Base-by-base conservation (phyloP, 2,888 invertebrate species). In the Rotaria sp. region DNA sequence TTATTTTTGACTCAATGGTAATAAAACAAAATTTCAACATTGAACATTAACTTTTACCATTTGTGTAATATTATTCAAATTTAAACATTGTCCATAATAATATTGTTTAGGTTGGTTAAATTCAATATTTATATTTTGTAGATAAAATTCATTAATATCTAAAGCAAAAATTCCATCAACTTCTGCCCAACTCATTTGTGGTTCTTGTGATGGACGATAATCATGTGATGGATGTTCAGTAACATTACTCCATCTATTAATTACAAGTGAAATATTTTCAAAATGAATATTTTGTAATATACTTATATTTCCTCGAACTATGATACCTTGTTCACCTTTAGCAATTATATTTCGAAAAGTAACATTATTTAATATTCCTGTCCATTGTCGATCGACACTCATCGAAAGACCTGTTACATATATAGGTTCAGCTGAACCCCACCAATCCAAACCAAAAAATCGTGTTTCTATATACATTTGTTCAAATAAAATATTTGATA, bases 131-230 rank as follows among this genome's bases (percentile, higher is more conserved):
- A 67, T 67, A 67, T 67, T 7, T 21, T 67, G 18, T 8, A 67
- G 67, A 67, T 35, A 35, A 5, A 67, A 67, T 67, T 8, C 35
- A 35, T 67, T 35, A 21, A 35, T 67, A 67, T 67, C 21, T 35
- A 21, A 7, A 38, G 67, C 67, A 35, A 67, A 67, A 21, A 67
- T 30, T 21, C 67, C 67, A 67, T 67, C 67, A 35, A 67, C 30
- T 18, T 35, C 21, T 21, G 67, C 67, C 18, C 35, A 18, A 35
- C 18, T 35, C 35, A 67, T 21, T 67, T 67, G 67, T 67, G 67
- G 67, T 67, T 67, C 67, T 67, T 67, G 35, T 21, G 67, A 67
- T 35, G 67, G 67, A 35, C 67, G 67, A 67, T 67, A 67, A 67
- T 67, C 67, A 67, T 35, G 35, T 35, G 35, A 0, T 13, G 67